Base-by-base conservation (phyloP, 2,888 invertebrate species). In the Bombyx huttoni region DNA sequence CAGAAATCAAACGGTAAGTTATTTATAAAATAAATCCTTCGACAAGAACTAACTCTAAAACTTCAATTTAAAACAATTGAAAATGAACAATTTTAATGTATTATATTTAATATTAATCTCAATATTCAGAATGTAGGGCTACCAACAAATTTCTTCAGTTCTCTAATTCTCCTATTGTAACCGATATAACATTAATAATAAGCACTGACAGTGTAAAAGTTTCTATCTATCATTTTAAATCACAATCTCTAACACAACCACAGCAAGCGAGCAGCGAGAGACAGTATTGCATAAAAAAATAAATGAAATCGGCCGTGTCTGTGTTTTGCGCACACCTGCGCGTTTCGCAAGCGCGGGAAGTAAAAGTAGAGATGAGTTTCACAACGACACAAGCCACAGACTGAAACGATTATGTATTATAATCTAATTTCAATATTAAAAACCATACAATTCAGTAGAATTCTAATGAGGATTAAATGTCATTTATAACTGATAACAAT, bases 311-410 rank as follows among this genome's bases (percentile, higher is more conserved):
- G 69, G 71, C 68, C 70, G 65, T 74, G 81, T 78, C 78, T 75
- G 70, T 82, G 83, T 86, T 85, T 86, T 84, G 48, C 78, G 82
- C 89, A 80, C 90, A 90, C 90, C 90, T 90, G 90, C 90, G 89
- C 77, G 87, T 88, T 87, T 87, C 86, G 87, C 87, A 88, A 88
- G 83, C 81, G 75, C 74, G 79, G 76, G 75, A 78, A 83, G 88
- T 87, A 88, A 85, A 84, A 87, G 84, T 77, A 75, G 81, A 85
- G 88, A 87, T 86, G 78, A 71, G 80, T 88, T 87, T 86, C 87
- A 81, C 84, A 86, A 87, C 74, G 70, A 72, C 67, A 68, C 65
- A 67, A 71, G 70, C 69, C 72, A 73, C 68, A 74, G 76, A 70
- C 72, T 73, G 73, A 70, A 63, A 60, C 59, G 58, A 52, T 58